A percentile compares a stretch with the other conserved stretches of the same genome.
Conservation (phyloP, 2,888 invertebrate species). For the Hypomecis punctinalis region DNA sequence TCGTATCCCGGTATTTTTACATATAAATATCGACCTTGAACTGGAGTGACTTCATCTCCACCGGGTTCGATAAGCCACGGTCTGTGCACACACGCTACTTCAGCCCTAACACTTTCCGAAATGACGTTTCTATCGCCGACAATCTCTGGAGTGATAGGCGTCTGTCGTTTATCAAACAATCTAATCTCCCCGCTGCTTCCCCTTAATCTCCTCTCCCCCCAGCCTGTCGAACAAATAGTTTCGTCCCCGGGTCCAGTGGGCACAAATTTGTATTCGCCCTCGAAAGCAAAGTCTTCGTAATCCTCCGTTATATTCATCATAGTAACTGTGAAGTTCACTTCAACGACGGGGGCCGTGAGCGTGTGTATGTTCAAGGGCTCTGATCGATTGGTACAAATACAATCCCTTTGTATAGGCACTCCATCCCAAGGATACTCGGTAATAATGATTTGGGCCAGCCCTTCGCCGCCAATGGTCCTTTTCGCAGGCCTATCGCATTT, state of each 20-base stretch:
- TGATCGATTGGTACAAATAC: slow-evolving; percentile 89
- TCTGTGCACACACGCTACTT: slow-evolving; percentile 88
- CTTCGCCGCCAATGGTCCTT: slow-evolving; percentile 78
- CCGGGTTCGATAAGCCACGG: slow-evolving; percentile 93
- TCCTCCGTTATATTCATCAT: slow-evolving; percentile 93
- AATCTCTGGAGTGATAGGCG: slow-evolving; percentile 72
- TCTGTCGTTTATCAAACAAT: slow-evolving; percentile 86
- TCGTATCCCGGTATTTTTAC: slow-evolving; percentile 88
- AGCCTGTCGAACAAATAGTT: slow-evolving; percentile 86
- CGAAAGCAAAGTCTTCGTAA: slow-evolving; percentile 91
- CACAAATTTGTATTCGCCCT: slow-evolving; percentile 89
- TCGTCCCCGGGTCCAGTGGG: slow-evolving; percentile 84
- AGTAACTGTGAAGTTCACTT: slow-evolving; percentile 90
- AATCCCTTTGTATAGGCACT: slow-evolving; percentile 88
- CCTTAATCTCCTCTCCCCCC: slow-evolving; percentile 87
- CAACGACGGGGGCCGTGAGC: slow-evolving; percentile 88
- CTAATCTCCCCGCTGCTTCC: slow-evolving; percentile 91
- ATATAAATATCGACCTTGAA: slow-evolving; percentile 88
- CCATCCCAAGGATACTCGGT: slow-evolving; percentile 90
- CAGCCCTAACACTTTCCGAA: slow-evolving; percentile 81
- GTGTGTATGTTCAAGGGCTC: slow-evolving; percentile 88
- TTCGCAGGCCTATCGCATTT: slow-evolving; percentile 86
- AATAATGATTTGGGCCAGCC: slow-evolving; percentile 86
- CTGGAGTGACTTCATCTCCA: slow-evolving; percentile 86
- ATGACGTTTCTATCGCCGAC: slow-evolving; percentile 80